Evolutionary conservation across 2,888 invertebrate genomes (phyloP).

Genomic region (Coleophora flavipennella): DNA sequence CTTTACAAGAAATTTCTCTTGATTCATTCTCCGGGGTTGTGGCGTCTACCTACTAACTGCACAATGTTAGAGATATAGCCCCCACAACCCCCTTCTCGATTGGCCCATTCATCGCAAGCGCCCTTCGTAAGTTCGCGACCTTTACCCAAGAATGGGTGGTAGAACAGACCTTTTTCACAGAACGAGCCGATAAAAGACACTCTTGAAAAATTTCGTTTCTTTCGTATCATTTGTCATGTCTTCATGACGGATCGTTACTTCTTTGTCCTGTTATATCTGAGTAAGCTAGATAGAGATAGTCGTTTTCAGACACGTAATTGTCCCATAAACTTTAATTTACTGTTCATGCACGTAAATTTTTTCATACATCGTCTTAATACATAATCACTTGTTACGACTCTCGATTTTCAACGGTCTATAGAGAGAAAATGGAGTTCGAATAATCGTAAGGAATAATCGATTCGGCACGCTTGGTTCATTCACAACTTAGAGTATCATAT

Average conservation of each 20-base stretch:
- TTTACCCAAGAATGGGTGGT: slow-evolving; percentile 43
- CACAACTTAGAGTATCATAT: slow-evolving; percentile 5
- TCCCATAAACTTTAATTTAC: not conserved
- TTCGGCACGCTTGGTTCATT: slow-evolving; percentile 21
- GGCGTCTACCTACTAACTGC: too few species aligned
- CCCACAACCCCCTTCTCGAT: slow-evolving; percentile 28
- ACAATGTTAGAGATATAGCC: too few species aligned
- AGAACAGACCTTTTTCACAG: slow-evolving; percentile 37
- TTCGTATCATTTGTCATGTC: too few species aligned
- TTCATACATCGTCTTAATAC: not conserved
- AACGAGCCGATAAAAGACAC: slow-evolving; percentile 13
- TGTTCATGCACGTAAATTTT: not conserved
- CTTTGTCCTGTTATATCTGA: not conserved
- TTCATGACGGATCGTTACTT: not conserved
- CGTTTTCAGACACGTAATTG: too few species aligned
- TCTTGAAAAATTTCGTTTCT: too few species aligned
- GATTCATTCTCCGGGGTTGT: slow-evolving; percentile 58
- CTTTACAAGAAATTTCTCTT: slow-evolving; percentile 22
- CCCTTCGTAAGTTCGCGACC: slow-evolving; percentile 55
- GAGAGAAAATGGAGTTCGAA: slow-evolving; percentile 23
- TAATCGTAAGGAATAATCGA: slow-evolving; percentile 36
- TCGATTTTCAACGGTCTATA: slow-evolving; percentile 27
- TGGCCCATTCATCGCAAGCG: slow-evolving; percentile 48
- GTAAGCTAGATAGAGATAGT: not conserved
- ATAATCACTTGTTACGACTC: slow-evolving; percentile 15